Base-by-base conservation (phyloP, 2,113 vertebrate species). In the Rhinichthys klamathensis region DNA sequence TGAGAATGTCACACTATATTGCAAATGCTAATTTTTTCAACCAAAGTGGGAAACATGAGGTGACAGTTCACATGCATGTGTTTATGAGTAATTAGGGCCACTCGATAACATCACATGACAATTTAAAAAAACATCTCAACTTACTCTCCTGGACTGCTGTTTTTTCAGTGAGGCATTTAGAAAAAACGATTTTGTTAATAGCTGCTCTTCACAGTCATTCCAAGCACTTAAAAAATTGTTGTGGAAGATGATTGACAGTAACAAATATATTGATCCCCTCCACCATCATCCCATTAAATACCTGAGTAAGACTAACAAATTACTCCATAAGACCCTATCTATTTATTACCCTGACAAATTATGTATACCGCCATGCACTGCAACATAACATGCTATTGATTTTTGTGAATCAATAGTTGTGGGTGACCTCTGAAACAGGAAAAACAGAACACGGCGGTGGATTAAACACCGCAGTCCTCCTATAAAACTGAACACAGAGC, bases 91-190 rank as follows among this genome's bases (percentile, higher is more conserved):
- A 67, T 67, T 49, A 67, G 18, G 46, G 74, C 13, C 23, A 44
- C 8, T 65, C 38, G 30, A 12, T 38, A 35, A 81, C 13, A 80
- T 51, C 23, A 51, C 46, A 84, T 61, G 25, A 9, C 56, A 38
- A 87, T 27, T 21, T 21, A 74, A 80, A 49, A 10, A 32, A 32
- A 18, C 0, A 54, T 80, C 46, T 38, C 70, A 78, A 90, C 89
- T 90, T 89, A 90, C 89, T 90, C 91, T 90, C 38, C 90, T 87
- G 10, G 90, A 69, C 87, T 91, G 87, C 41, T 75, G 21, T 61
- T 38, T 58, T 41, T 41, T 67, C 79, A 65, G 2, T 23, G 49
- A 82, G 30, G 82, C 69, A 87, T 73, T 85, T 15, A 46, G 67
- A 46, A 80, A 56, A 70, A 85, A 56, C 15, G 32, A 32, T 51